These are phyloP conservation scores for Eustalomyia histrio DNA, from an alignment of 2,888 invertebrate genomes.

Conservation along the genomic window DNA sequence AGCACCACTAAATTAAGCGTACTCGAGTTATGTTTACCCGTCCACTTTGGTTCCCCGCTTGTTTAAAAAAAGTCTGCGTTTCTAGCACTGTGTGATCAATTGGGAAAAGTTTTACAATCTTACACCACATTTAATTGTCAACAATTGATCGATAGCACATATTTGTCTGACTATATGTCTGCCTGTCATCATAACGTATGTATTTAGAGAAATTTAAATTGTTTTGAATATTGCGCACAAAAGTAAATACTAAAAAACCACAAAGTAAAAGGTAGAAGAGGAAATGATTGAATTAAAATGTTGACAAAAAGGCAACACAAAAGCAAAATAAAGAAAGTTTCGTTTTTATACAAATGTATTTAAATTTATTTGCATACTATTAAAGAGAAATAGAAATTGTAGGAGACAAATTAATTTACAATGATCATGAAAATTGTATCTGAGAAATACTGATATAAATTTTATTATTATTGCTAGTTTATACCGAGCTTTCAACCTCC, in stretches of 20 bases:
- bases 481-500: too few species aligned
- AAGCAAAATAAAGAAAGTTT: conserved; percentile 36
- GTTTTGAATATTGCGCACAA: background rate
- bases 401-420: background rate
- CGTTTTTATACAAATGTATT: conserved; percentile 17
- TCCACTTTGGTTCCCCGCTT: too few species aligned
- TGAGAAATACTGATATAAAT: too few species aligned
- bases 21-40: too few species aligned
- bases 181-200: background rate
- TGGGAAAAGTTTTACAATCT: too few species aligned
- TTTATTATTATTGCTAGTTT: too few species aligned
- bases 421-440: background rate
- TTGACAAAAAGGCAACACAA: conserved; percentile 30
- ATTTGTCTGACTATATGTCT: background rate
- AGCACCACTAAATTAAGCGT: too few species aligned
- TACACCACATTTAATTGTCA: too few species aligned
- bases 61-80: too few species aligned
- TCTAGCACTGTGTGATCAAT: too few species aligned
- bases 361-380: conserved; percentile 14
- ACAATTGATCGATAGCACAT: too few species aligned
- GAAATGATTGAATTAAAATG: conserved; percentile 30
- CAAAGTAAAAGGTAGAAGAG: conserved; percentile 35
- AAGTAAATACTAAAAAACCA: conserved; percentile 12
- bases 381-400: conserved; percentile 12
- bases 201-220: conserved; percentile 14